Evolutionary conservation across 2,113 vertebrate genomes (phyloP).

Genomic region (Copsychus sechellarum): DNA sequence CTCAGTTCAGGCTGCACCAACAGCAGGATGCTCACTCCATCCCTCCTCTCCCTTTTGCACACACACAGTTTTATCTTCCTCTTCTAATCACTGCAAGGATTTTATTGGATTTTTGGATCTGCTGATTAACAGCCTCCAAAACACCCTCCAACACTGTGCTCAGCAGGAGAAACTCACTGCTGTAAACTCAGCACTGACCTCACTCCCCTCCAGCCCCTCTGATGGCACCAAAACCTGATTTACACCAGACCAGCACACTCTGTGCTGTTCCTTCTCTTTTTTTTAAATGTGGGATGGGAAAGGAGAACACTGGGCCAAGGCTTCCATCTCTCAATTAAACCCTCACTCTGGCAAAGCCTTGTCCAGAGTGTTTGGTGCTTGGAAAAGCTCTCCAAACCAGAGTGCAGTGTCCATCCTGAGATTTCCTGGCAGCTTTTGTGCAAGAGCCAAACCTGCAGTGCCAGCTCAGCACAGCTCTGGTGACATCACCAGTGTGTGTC

Average conservation of each 20-base stretch:
- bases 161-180: neutral
- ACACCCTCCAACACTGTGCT: neutral
- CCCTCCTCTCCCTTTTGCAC: neutral
- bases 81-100: neutral
- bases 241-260: neutral
- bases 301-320: neutral
- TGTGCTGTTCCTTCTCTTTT: neutral
- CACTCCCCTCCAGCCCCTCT: neutral
- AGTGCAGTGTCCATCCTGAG: neutral
- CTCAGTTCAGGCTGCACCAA: neutral
- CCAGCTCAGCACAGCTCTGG: neutral
- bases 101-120: neutral
- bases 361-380: neutral
- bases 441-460: neutral
- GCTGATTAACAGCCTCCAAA: neutral
- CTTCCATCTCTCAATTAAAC: slow-evolving; percentile 40
- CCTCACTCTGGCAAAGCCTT: neutral
- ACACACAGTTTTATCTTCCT: neutral
- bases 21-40: neutral
- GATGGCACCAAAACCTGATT: neutral
- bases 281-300: neutral
- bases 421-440: neutral
- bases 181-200: neutral
- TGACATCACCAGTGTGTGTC: neutral
- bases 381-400: neutral